Evolutionary conservation across 2,797 vertebrate species (phyloP).

Genomic region (Anomalospiza imberbis): DNA sequence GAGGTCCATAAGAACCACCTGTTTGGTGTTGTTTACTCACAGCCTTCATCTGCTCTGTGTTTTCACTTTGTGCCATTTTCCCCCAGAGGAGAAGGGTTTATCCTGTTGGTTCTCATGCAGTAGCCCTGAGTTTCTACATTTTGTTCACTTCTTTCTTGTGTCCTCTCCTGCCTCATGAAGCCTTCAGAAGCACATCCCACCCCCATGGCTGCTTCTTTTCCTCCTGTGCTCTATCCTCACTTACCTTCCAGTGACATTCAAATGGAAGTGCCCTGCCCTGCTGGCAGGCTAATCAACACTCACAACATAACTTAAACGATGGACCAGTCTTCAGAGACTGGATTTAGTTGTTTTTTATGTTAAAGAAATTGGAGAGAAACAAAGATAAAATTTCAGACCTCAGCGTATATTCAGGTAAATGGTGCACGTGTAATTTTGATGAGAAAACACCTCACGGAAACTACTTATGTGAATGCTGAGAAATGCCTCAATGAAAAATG

Average conservation of each 20-base stretch:
- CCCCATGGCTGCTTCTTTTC: neutral
- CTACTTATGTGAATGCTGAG: neutral
- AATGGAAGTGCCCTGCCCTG: neutral
- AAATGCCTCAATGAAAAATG: neutral
- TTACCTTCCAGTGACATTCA: neutral
- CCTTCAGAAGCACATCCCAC: neutral
- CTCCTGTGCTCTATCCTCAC: neutral
- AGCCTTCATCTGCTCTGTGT: neutral
- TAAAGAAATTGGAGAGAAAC: neutral
- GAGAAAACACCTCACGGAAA: neutral
- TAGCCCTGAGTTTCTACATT: neutral
- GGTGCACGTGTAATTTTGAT: rapidly evolving
- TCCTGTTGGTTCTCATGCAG: neutral
- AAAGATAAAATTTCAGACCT: neutral
- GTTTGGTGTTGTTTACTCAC: rapidly evolving
- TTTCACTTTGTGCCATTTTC: neutral
- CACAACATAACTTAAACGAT: neutral
- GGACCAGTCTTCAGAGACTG: neutral
- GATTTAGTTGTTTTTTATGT: neutral
- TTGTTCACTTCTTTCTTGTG: neutral
- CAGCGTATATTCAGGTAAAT: neutral
- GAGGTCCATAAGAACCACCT: neutral
- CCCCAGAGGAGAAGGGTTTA: neutral
- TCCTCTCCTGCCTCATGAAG: neutral
- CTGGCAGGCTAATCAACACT: neutral